Base-by-base conservation (phyloP, 2,888 invertebrate genomes). In the Gymnosoma rotundatum region DNA sequence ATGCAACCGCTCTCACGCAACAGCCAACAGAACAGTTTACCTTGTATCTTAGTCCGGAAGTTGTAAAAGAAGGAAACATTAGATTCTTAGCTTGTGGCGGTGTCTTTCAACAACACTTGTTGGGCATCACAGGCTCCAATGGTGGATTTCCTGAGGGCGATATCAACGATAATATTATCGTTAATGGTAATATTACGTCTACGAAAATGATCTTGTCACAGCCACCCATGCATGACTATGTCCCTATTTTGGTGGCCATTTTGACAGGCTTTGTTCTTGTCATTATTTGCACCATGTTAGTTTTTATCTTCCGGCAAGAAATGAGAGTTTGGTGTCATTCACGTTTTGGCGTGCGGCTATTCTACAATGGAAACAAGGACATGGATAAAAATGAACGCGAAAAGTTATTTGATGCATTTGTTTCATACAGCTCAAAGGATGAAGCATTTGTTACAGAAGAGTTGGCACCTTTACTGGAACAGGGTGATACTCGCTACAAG, bases 341-440 rank as follows among this genome's bases (percentile, higher is more conserved):
- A 84, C 95, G 96, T 87, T 97, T 89, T 96, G 97, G 93, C 95
- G 97, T 88, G 93, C 97, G 89, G 92, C 96, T 92, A 95, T 97
- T 94, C 96, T 96, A 96, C 85, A 92, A 91, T 42, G 95, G 95
- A 45, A 90, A 91, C 79, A 94, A 95, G 85, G 96, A 96, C 89
- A 96, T 96, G 89, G 96, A 97, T 88, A 95, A 95, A 92, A 95
- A 95, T 89, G 96, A 96, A 92, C 95, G 95, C 91, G 96, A 97
- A 93, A 95, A 97, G 89, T 94, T 97, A 66, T 98, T 97, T 92
- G 99, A 99, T 93, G 98, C 98, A 81, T 99, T 98, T 93, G 95
- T 99, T 87, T 97, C 97, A 89, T 99, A 99, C 93, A 97, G 97
- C 90, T 96, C 96, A 80, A 97, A 97, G 92, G 98, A 98, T 92